phyloP scores from a whole-genome alignment of 2,888 invertebrate genomes.

The Monoplex corrugatus region DNA sequence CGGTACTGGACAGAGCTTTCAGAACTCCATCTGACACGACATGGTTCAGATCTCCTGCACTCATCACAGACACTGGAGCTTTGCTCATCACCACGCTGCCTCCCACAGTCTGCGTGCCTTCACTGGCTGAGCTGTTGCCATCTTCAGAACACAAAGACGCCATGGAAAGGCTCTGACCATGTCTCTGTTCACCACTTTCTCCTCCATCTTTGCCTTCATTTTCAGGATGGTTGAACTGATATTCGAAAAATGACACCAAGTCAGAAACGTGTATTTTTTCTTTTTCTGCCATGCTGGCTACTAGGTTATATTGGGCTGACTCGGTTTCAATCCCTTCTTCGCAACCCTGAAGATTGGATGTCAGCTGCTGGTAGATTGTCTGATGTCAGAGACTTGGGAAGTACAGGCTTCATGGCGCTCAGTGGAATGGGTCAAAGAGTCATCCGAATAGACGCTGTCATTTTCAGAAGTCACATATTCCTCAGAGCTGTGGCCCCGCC shows the following conservation, averaged over 20 bases:
- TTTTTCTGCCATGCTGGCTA: neutral
- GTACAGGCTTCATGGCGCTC: slow-evolving; percentile 37
- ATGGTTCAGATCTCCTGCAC: slow-evolving; percentile 59
- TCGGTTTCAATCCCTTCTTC: neutral
- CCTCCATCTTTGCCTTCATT: neutral
- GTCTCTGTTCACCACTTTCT: neutral
- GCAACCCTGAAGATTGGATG: slow-evolving; percentile 29
- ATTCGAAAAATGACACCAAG: slow-evolving; percentile 34
- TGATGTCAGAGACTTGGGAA: slow-evolving; percentile 48
- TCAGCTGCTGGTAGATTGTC: slow-evolving; percentile 52
- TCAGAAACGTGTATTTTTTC: neutral
- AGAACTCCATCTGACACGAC: neutral
- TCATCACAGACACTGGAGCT: slow-evolving; percentile 69
- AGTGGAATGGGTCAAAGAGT: slow-evolving; percentile 61
- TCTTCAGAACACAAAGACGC: neutral
- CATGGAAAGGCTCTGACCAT: neutral
- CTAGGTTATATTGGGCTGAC: neutral
- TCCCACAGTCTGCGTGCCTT: slow-evolving; percentile 42
- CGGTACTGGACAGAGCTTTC: neutral
- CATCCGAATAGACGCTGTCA: slow-evolving; percentile 73
- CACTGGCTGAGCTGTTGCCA: neutral
- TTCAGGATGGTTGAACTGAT: neutral
- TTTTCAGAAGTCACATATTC: slow-evolving; percentile 75
- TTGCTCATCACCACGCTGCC: slow-evolving; percentile 54
- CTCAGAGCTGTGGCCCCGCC: slow-evolving; percentile 68